phyloP scores from a whole-genome alignment of 2,113 vertebrate species.

The Sphaerodactylus townsendi region DNA sequence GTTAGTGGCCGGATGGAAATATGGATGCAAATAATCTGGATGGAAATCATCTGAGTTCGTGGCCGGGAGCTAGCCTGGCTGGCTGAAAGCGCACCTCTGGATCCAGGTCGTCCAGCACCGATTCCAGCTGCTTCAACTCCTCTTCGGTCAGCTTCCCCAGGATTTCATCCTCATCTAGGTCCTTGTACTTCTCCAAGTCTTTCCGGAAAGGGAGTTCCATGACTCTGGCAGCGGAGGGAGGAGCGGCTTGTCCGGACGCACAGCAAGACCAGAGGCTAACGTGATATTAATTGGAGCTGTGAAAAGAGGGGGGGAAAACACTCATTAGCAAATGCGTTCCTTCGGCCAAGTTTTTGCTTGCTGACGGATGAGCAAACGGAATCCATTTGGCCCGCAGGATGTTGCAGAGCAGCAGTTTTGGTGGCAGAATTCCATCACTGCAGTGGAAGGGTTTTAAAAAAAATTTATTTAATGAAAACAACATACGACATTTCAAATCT shows the following conservation, averaged over 20 bases:
- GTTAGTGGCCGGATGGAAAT: too few species aligned
- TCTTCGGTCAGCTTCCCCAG: constrained; percentile 89
- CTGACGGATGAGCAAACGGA: neutral
- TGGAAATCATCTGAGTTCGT: too few species aligned
- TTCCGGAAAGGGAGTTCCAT: constrained; percentile 92
- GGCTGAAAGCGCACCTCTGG: constrained; percentile 84
- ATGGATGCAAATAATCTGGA: too few species aligned
- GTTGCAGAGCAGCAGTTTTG: neutral
- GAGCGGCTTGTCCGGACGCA: constrained; percentile 11
- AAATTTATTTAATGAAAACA: too few species aligned
- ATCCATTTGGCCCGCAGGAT: neutral
- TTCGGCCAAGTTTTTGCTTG: constrained; percentile 6
- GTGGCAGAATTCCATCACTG: neutral
- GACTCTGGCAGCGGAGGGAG: constrained; percentile 19
- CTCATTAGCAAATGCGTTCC: neutral
- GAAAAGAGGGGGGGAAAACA: neutral
- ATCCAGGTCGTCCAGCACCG: constrained; percentile 94
- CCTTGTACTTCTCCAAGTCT: constrained; percentile 95
- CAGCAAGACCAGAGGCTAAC: constrained; percentile 5
- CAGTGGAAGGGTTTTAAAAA: neutral
- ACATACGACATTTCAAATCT: too few species aligned
- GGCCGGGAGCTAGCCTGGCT: neutral
- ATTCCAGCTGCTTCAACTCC: constrained; percentile 95
- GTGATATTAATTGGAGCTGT: constrained; percentile 40
- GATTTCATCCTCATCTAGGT: constrained; percentile 95